A percentile compares a stretch with the other conserved stretches of the same genome.
Evolutionary conservation across 2,888 invertebrate species (phyloP).

Genomic region (Heliconius erato): DNA sequence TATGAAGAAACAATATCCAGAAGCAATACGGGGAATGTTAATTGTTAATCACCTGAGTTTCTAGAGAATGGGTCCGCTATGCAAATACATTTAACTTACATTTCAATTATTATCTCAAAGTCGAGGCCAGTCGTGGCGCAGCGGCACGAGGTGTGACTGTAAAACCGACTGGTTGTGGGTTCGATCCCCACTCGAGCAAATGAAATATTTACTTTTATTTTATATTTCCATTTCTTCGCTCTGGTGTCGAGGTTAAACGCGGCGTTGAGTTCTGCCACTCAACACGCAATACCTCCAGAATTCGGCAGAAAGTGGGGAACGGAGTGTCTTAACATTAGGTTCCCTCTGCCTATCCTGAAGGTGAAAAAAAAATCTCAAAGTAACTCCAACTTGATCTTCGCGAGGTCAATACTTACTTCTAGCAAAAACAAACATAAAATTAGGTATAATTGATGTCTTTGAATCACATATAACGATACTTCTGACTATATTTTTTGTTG

Average conservation of each 20-base stretch:
- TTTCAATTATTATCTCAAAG: background rate
- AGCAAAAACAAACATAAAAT: slow-evolving; percentile 1
- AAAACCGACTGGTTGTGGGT: no score
- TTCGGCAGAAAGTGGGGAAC: no score
- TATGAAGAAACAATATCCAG: background rate
- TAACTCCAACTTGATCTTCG: slow-evolving; percentile 4
- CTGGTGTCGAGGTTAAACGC: no score
- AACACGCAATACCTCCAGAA: no score
- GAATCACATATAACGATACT: background rate
- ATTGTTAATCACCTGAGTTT: slow-evolving; percentile 36
- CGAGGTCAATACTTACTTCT: background rate
- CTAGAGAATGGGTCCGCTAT: slow-evolving; percentile 37
- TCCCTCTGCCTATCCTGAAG: no score
- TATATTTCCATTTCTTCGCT: no score
- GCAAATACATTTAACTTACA: slow-evolving; percentile 22
- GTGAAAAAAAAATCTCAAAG: background rate
- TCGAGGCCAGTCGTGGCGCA: no score
- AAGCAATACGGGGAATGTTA: slow-evolving; percentile 23
- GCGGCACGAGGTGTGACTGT: no score
- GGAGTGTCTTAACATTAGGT: no score
- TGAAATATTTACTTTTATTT: no score
- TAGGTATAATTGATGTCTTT: background rate
- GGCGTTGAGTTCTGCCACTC: no score
- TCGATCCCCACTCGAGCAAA: no score
- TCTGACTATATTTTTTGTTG: background rate